A percentile compares a stretch with the other conserved stretches of the same genome.
Evolutionary conservation across 2,888 invertebrate species (phyloP).

Genomic region (Pherbina coryleti): DNA sequence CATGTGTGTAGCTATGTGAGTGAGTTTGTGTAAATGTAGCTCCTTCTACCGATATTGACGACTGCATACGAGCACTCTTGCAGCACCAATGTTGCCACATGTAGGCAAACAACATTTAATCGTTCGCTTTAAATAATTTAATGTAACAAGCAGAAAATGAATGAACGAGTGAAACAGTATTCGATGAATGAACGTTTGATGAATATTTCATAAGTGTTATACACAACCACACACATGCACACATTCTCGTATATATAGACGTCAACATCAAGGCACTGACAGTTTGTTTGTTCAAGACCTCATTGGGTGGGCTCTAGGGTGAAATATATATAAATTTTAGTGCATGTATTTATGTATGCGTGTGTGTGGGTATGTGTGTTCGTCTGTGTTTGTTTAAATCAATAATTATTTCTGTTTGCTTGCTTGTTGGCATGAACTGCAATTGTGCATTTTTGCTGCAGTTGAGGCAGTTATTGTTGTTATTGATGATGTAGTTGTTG

Average conservation of each 20-base stretch:
- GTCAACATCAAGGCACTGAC: constrained; percentile 2
- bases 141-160: constrained; percentile 6
- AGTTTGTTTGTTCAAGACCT: constrained; percentile 1
- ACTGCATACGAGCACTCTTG: background rate
- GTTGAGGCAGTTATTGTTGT: constrained; percentile 38
- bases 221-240: constrained; percentile 30
- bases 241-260: constrained; percentile 20
- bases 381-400: constrained; percentile 7
- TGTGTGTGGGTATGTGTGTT: background rate
- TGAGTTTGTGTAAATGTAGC: background rate
- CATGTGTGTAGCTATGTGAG: background rate
- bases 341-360: background rate
- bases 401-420: constrained; percentile 39
- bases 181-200: constrained; percentile 16
- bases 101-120: constrained; percentile 50
- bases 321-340: too few species aligned
- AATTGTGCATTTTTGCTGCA: constrained; percentile 34
- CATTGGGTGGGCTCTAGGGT: background rate
- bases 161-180: constrained; percentile 15
- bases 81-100: constrained; percentile 37
- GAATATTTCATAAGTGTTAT: constrained; percentile 33
- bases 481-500: constrained; percentile 34
- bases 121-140: constrained; percentile 48
- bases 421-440: constrained; percentile 36
- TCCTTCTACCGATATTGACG: background rate